These are phyloP conservation scores for Brachyhypopomus occidentalis DNA, from an alignment of 2,113 vertebrate genomes.

Conservation along the genomic window DNA sequence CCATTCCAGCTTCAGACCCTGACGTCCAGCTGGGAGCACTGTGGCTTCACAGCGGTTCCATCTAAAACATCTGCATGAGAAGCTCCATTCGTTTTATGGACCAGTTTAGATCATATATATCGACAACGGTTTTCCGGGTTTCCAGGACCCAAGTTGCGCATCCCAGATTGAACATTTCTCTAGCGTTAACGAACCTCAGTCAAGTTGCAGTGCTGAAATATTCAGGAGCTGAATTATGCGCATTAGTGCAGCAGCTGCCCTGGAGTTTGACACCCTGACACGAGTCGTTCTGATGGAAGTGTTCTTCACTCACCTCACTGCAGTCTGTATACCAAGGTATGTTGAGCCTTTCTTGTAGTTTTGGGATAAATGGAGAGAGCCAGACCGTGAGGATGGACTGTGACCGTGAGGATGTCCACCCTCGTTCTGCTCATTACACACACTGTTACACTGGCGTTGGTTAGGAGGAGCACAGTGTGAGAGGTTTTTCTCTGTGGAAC, in stretches of 20 bases:
- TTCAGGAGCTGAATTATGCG: not conserved
- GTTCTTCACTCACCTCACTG: slow-evolving; percentile 22
- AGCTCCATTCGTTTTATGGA: not conserved
- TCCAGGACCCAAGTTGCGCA: not conserved
- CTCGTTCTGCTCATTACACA: slow-evolving; percentile 20
- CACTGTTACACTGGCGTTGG: slow-evolving; percentile 14
- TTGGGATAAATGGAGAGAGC: slow-evolving; percentile 48
- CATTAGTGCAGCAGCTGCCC: not conserved
- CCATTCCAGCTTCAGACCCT: not conserved
- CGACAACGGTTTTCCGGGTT: not conserved
- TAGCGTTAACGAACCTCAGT: not conserved
- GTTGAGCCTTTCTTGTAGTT: slow-evolving; percentile 13
- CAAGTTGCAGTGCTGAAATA: not conserved
- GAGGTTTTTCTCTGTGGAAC: not conserved
- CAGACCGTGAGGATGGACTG: slow-evolving; percentile 20
- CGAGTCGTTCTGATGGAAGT: slow-evolving; percentile 16
- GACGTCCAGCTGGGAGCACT: not conserved
- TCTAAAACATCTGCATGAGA: not conserved
- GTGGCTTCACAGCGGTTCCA: not conserved
- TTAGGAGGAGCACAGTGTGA: slow-evolving; percentile 22
- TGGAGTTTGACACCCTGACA: slow-evolving; percentile 17
- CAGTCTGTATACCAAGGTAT: slow-evolving; percentile 20
- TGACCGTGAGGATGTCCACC: not conserved
- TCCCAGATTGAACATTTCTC: not conserved
- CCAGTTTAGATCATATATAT: not conserved